Evolutionary conservation across 2,797 vertebrate genomes (phyloP).

Genomic region (Gobio occitaniae): DNA sequence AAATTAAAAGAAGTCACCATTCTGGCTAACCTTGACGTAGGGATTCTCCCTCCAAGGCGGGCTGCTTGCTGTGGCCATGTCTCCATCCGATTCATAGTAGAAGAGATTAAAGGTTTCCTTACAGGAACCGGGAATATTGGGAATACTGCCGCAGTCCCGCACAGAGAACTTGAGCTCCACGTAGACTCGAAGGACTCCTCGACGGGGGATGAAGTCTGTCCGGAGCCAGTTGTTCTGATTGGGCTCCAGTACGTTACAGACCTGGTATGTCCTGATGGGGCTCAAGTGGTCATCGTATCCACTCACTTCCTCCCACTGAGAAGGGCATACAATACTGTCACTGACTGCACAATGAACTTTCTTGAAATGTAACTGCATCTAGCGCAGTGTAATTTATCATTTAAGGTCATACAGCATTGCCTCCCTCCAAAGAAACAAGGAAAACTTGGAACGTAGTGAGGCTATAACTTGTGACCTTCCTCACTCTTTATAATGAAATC

Average conservation of each 20-base stretch:
- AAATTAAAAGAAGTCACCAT: neutral
- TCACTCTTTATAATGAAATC: neutral
- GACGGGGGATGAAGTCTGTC: conserved; percentile 91
- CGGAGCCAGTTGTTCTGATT: conserved; percentile 99
- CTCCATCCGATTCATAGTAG: conserved; percentile 93
- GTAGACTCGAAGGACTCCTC: conserved; percentile 91
- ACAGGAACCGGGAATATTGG: conserved; percentile 96
- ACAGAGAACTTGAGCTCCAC: conserved; percentile 98
- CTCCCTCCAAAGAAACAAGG: neutral
- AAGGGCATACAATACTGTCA: conserved; percentile 15
- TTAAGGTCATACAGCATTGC: neutral
- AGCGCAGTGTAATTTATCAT: neutral
- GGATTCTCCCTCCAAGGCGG: conserved; percentile 98
- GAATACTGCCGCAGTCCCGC: conserved; percentile 97
- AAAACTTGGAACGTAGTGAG: neutral
- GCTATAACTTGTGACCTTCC: neutral
- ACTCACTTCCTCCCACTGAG: conserved; percentile 98
- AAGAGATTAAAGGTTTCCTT: conserved; percentile 99
- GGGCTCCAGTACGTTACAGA: conserved; percentile 90
- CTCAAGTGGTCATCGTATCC: conserved; percentile 97
- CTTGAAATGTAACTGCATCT: neutral
- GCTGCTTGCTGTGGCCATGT: conserved; percentile 87
- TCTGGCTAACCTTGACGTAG: conserved; percentile 83
- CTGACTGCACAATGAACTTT: neutral
- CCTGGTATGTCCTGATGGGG: conserved; percentile 97